Evolutionary conservation across 2,113 vertebrate genomes (phyloP).

Genomic region (Pluvialis apricaria): DNA sequence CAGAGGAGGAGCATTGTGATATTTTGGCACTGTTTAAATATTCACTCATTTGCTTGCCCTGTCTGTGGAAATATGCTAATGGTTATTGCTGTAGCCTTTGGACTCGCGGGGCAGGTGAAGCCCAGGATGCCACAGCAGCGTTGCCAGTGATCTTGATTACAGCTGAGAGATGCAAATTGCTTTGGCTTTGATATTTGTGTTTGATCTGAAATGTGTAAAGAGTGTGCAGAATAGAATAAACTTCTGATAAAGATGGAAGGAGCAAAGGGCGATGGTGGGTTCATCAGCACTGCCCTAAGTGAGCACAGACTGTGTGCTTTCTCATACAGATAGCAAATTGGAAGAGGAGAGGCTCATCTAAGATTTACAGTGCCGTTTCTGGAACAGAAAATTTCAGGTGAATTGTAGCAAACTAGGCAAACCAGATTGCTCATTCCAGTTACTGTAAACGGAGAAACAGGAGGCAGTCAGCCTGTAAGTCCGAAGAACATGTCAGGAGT

Average conservation of each 20-base stretch:
- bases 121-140: not conserved
- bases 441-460: not conserved
- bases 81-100: conserved; percentile 17
- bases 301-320: not conserved
- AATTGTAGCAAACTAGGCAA: not conserved
- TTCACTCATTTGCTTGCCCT: not conserved
- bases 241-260: not conserved
- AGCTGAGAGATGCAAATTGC: conserved; percentile 30
- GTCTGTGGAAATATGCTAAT: conserved; percentile 29
- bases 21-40: conserved; percentile 67
- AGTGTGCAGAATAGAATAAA: not conserved
- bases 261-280: accelerated
- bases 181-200: conserved; percentile 18
- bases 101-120: not conserved
- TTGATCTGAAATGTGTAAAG: not conserved
- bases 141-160: not conserved
- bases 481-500: not conserved
- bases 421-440: not conserved
- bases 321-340: accelerated
- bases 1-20: not conserved
- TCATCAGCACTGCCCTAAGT: accelerated
- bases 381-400: not conserved
- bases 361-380: not conserved
- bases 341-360: not conserved
- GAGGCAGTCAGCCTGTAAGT: not conserved